Conservation (phyloP, 2,888 invertebrate genomes). For the Lasius platythorax region DNA sequence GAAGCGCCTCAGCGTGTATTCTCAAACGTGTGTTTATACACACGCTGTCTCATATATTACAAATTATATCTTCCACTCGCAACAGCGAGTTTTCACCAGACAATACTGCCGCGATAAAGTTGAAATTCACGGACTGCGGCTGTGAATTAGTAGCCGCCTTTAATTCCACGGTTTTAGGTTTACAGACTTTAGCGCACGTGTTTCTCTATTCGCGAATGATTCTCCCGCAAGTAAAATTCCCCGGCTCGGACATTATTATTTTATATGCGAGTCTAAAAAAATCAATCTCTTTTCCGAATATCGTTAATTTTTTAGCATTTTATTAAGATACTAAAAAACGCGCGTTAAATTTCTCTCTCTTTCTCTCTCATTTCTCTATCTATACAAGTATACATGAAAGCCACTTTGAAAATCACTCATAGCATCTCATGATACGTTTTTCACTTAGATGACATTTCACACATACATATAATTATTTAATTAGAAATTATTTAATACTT, state of each 20-base stretch:
- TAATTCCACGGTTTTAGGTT: conserved; percentile 75
- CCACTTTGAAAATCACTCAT: conserved; percentile 21
- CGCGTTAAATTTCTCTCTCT: conserved; percentile 15
- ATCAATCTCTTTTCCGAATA: conserved; percentile 27
- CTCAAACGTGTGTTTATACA: conserved; percentile 29
- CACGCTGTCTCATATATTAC: conserved; percentile 40
- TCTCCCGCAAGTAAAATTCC: conserved; percentile 21
- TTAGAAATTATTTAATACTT: conserved; percentile 28
- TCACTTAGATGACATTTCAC: not conserved
- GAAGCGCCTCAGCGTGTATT: conserved; percentile 5
- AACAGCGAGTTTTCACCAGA: conserved; percentile 47
- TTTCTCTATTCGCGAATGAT: conserved; percentile 21
- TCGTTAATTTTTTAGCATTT: conserved; percentile 31
- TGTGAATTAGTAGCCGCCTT: conserved; percentile 77
- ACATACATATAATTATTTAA: not conserved
- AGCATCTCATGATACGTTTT: not conserved
- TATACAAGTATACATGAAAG: not conserved
- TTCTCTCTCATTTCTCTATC: not conserved
- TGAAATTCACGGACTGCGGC: conserved; percentile 68
- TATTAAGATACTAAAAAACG: conserved; percentile 25
- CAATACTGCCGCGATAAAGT: conserved; percentile 60
- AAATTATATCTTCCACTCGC: conserved; percentile 44
- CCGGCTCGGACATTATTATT: conserved; percentile 14
- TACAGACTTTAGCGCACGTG: conserved; percentile 44
- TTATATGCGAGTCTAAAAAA: conserved; percentile 7